A percentile compares a stretch with the other conserved stretches of the same genome.
phyloP scores from a whole-genome alignment of 2,113 vertebrate species.

The Cephalopterus ornatus region DNA sequence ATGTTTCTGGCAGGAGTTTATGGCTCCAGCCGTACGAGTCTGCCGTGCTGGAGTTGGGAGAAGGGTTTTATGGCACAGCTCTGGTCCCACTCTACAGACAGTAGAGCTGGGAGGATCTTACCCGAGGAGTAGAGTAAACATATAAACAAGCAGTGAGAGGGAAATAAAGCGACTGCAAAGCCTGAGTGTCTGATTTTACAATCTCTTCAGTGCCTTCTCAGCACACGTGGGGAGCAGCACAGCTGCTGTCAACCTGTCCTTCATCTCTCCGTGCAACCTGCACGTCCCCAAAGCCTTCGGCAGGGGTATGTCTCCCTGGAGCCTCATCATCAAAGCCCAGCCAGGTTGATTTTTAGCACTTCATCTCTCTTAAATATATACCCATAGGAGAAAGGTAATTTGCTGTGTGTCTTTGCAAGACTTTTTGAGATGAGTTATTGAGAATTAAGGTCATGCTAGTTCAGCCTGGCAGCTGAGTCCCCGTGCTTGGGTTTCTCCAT shows the following conservation, averaged over 20 bases:
- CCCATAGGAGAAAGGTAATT: not conserved
- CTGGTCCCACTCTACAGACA: not conserved
- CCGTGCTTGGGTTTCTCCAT: not conserved
- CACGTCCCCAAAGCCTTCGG: not conserved
- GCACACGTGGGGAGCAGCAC: accelerated
- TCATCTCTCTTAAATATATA: not conserved
- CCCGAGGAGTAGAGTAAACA: not conserved
- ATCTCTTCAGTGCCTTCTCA: not conserved
- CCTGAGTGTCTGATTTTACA: not conserved
- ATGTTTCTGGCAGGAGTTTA: accelerated
- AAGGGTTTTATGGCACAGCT: not conserved
- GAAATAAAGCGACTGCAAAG: not conserved
- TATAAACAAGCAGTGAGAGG: not conserved
- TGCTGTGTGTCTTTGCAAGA: not conserved
- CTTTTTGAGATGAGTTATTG: not conserved
- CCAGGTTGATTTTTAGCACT: not conserved
- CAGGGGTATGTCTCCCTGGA: not conserved
- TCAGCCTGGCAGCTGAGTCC: not conserved
- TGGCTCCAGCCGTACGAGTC: not conserved
- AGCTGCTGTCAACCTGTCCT: not conserved
- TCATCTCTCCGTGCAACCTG: not conserved
- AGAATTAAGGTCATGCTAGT: not conserved
- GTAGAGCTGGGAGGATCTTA: not conserved
- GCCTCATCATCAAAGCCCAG: not conserved
- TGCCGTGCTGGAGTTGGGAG: accelerated